These are phyloP conservation scores for Oedothorax gibbosus DNA, from an alignment of 1,140 invertebrate genomes.

Conservation along the genomic window DNA sequence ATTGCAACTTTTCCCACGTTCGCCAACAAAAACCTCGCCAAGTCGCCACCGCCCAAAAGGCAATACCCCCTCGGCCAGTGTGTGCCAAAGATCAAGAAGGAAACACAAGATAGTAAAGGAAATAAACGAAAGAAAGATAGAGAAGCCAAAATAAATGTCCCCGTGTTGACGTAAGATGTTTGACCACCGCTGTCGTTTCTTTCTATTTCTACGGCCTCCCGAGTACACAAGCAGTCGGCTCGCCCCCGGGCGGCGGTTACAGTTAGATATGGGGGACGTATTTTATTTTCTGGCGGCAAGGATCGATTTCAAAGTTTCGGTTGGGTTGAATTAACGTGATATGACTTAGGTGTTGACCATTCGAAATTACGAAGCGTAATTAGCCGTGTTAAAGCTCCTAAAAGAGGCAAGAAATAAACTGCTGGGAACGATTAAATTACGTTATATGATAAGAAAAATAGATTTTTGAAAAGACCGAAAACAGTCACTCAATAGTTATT, in stretches of 20 bases:
- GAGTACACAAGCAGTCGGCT: constrained; percentile 45
- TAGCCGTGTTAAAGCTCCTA: no score
- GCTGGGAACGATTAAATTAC: no score
- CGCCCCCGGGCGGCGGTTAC: constrained; percentile 33
- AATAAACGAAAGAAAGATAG: neutral
- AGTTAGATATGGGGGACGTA: constrained; percentile 19
- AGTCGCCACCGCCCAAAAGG: constrained; percentile 8
- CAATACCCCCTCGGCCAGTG: neutral
- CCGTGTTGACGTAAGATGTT: constrained; percentile 58
- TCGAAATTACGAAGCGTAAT: no score
- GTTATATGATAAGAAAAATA: no score
- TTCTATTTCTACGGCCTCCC: constrained; percentile 56
- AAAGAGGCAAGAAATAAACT: no score
- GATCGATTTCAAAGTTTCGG: no score
- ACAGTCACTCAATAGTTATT: no score
- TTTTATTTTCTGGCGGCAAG: constrained; percentile 34
- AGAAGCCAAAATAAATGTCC: constrained; percentile 23
- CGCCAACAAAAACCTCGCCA: constrained; percentile 36
- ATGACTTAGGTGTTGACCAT: no score
- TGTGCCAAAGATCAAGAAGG: constrained; percentile 21
- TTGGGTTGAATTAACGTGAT: no score
- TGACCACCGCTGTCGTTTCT: constrained; percentile 53
- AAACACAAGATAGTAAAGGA: neutral
- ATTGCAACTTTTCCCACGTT: neutral
- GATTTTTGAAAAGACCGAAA: no score